These are phyloP conservation scores for Rhynchomys soricoides DNA, from an alignment of 2,113 vertebrate genomes.

Conservation along the genomic window DNA sequence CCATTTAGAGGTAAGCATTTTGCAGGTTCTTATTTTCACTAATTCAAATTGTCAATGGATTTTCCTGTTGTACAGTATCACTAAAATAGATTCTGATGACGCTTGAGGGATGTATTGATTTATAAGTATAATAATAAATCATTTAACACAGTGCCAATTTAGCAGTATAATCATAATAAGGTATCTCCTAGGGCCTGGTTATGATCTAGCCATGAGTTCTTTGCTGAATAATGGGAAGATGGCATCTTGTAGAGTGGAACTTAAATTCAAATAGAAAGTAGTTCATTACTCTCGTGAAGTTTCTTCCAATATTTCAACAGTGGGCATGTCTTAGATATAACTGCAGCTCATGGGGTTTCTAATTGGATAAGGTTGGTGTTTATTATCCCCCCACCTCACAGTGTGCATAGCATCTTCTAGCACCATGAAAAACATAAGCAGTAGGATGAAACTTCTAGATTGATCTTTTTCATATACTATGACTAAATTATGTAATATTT, in stretches of 20 bases:
- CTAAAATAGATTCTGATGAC: not conserved
- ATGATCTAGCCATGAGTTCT: no score
- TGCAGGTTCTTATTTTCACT: not conserved
- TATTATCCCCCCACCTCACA: accelerated
- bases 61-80: not conserved
- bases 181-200: not conserved
- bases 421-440: not conserved
- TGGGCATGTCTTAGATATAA: not conserved
- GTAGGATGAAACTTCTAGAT: not conserved
- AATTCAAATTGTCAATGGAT: no score
- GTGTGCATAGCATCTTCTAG: not conserved
- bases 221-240: no score
- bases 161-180: not conserved
- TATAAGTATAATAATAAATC: not conserved
- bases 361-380: not conserved
- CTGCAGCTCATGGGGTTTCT: not conserved
- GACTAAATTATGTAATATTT: not conserved
- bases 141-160: not conserved
- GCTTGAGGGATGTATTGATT: not conserved
- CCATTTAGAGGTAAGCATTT: not conserved
- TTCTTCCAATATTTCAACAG: not conserved
- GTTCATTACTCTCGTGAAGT: not conserved
- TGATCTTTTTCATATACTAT: not conserved
- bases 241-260: not conserved
- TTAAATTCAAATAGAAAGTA: not conserved